Evolutionary conservation across 2,888 invertebrate species (phyloP), one percentile per base, ranked within the genome.

Genomic region (Sarcophaga variegata): DNA sequence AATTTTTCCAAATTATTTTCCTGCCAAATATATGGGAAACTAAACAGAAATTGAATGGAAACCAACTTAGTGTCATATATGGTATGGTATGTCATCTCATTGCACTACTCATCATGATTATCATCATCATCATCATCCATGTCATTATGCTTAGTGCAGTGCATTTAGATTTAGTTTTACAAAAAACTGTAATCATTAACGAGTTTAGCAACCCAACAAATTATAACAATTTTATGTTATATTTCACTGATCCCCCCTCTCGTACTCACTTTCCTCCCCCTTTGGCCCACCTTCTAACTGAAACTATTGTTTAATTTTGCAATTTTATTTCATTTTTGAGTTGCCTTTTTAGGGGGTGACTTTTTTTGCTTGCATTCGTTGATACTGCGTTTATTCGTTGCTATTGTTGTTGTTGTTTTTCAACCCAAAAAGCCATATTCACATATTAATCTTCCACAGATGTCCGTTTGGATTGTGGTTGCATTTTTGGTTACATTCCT

Each of bases 401-500:
- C 14, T 54, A 4, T 54, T 3, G 4, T 54, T 14, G 12, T 54
- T 54, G 8, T 14, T 54, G 4, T 45, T 12, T 22, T 45, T 27
- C 17, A 60, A 37, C 37, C 49, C 54, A 54, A 54, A 54, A 54
- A 74, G 64, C 74, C 81, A 74, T 74, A 70, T 74, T 81, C 74
- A 78, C 83, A 81, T 81, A 86, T 86, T 86, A 86, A 83, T 86
- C 83, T 64, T 81, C 77, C 86, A 83, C 86, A 82, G 79, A 79
- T 87, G 87, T 87, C 81, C 87, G 81, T 86, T 83, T 87, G 75
- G 76, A 81, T 87, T 87, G 87, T 76, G 87, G 87, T 79, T 75
- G 70, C 84, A 87, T 84, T 79, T 37, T 84, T 71, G 78, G 87
- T 84, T 79, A 75, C 82, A 82, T 71, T 74, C 67, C 22, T 78